These are phyloP conservation scores for Nettapus auritus DNA, from an alignment of 2,113 vertebrate species.

Conservation along the genomic window DNA sequence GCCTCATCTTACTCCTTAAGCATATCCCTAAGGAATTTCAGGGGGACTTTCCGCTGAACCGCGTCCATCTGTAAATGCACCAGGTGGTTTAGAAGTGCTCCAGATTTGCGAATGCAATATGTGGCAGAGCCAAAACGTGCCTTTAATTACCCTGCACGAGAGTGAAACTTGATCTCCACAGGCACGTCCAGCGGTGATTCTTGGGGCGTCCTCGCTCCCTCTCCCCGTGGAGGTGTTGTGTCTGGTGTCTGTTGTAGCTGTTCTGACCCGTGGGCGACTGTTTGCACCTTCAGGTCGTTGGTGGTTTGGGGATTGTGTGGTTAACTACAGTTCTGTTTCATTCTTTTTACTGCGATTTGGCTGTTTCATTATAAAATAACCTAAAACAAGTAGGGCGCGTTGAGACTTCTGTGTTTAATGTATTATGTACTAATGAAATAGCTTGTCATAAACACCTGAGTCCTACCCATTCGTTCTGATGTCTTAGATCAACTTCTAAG, in stretches of 20 bases:
- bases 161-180: neutral
- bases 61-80: neutral
- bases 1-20: neutral
- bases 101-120: neutral
- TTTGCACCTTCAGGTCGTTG: neutral
- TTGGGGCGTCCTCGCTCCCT: neutral
- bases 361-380: neutral
- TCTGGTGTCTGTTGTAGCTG: rapidly evolving
- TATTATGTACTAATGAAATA: neutral
- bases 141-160: neutral
- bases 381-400: neutral
- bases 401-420: neutral
- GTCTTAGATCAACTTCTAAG: neutral
- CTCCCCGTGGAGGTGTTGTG: neutral
- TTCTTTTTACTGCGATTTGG: neutral
- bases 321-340: neutral
- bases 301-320: neutral
- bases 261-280: neutral
- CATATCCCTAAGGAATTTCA: neutral
- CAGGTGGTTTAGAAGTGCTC: neutral
- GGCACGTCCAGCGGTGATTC: neutral
- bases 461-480: neutral
- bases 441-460: neutral
- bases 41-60: neutral
- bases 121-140: neutral